Evolutionary conservation across 2,888 invertebrate genomes (phyloP).

Genomic region (Junonia oenone): DNA sequence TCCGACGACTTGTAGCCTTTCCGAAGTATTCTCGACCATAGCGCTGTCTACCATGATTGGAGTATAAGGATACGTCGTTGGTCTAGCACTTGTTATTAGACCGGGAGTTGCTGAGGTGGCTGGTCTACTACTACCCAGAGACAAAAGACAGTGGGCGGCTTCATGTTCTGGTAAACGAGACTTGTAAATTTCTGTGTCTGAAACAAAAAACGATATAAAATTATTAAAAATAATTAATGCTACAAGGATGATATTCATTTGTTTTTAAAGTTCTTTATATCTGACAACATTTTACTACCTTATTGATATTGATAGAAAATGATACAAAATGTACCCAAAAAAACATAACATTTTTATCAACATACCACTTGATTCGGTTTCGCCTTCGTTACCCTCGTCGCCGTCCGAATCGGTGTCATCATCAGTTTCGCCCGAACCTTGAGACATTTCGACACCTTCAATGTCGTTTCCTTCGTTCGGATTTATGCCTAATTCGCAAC

Average conservation of each 20-base stretch:
- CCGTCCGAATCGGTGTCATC: conserved; percentile 84
- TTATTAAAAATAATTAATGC: not conserved
- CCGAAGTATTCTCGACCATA: conserved; percentile 45
- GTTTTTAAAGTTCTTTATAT: too few relatives aligned
- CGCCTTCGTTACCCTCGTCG: conserved; percentile 80
- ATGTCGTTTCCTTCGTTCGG: conserved; percentile 85
- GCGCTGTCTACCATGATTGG: conserved; percentile 54
- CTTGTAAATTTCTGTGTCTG: conserved; percentile 84
- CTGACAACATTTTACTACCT: too few relatives aligned
- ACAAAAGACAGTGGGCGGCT: conserved; percentile 89
- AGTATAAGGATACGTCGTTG: conserved; percentile 84
- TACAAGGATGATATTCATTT: not conserved
- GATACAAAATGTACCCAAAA: not conserved
- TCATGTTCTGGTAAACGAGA: conserved; percentile 89
- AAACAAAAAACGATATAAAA: conserved; percentile 30
- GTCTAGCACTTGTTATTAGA: conserved; percentile 80
- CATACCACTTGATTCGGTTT: conserved; percentile 85
- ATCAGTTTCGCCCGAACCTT: conserved; percentile 81
- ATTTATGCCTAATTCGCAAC: conserved; percentile 89
- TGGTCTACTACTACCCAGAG: conserved; percentile 82
- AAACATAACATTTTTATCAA: too few relatives aligned
- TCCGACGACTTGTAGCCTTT: conserved; percentile 47
- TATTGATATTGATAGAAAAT: not conserved
- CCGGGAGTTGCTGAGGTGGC: conserved; percentile 74
- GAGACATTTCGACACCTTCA: conserved; percentile 74